Conservation (phyloP, 2,888 invertebrate genomes). For the Apotomis capreana region DNA sequence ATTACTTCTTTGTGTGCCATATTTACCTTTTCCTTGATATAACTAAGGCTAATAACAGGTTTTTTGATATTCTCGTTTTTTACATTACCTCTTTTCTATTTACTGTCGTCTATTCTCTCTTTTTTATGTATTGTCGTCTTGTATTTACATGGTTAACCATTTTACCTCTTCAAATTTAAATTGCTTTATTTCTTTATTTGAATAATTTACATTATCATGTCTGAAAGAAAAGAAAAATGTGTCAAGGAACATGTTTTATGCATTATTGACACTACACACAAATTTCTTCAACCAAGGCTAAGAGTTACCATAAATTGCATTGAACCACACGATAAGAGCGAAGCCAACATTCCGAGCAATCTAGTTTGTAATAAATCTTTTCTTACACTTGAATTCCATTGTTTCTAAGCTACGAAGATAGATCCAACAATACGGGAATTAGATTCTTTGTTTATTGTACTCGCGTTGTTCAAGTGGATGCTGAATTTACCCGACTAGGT, state of each 20-base stretch:
- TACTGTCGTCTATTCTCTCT: no score
- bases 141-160: no score
- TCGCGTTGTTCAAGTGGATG: conserved; percentile 1
- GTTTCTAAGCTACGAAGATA: conserved; percentile 36
- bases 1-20: no score
- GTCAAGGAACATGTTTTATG: background rate
- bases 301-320: conserved; percentile 26
- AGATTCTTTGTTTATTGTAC: conserved; percentile 37
- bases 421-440: conserved; percentile 37
- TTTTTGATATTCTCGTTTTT: no score
- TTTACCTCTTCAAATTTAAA: no score
- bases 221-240: no score
- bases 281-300: conserved; percentile 1
- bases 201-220: no score
- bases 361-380: conserved; percentile 42
- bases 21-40: no score
- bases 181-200: no score
- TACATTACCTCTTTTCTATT: no score
- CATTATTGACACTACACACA: background rate
- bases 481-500: background rate
- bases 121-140: no score
- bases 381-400: conserved; percentile 40
- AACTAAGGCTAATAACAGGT: no score
- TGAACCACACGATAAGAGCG: conserved; percentile 33
- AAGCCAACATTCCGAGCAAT: conserved; percentile 24